A percentile compares a stretch with the other conserved stretches of the same genome.
Evolutionary conservation across 2,797 vertebrate genomes (phyloP).

Genomic region (Sebastes cheni): DNA sequence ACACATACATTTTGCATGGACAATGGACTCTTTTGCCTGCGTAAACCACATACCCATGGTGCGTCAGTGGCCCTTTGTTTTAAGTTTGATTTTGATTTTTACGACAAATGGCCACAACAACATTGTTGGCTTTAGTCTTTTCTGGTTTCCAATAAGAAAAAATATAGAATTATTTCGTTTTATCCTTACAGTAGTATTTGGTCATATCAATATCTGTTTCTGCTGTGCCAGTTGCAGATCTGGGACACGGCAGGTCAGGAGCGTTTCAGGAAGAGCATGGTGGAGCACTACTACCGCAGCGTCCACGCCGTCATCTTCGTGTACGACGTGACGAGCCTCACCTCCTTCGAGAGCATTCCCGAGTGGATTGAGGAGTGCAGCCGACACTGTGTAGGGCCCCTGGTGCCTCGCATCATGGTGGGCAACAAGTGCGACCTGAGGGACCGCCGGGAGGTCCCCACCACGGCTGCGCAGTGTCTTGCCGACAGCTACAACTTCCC

Average conservation of each 20-base stretch:
- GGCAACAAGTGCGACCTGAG: constrained; percentile 85
- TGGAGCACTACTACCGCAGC: constrained; percentile 85
- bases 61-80: too few relatives aligned
- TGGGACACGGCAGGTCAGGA: constrained; percentile 87
- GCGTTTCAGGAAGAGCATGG: constrained; percentile 86
- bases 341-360: constrained; percentile 80
- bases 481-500: constrained; percentile 83
- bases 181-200: too few relatives aligned
- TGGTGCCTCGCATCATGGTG: constrained; percentile 81
- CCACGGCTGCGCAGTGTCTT: constrained; percentile 76
- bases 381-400: constrained; percentile 76
- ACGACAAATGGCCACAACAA: too few relatives aligned
- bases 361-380: constrained; percentile 84
- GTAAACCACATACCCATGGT: too few relatives aligned
- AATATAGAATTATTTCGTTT: too few relatives aligned
- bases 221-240: constrained; percentile 79
- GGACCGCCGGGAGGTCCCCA: constrained; percentile 76
- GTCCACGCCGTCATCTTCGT: constrained; percentile 85
- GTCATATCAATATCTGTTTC: background rate
- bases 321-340: constrained; percentile 80
- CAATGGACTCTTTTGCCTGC: too few relatives aligned
- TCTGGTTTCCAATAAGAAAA: too few relatives aligned
- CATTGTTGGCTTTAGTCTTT: too few relatives aligned
- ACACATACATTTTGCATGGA: too few relatives aligned
- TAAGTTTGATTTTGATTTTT: too few relatives aligned